phyloP scores from a whole-genome alignment of 2,797 vertebrate genomes.

The Paramormyrops hopkinsi region DNA sequence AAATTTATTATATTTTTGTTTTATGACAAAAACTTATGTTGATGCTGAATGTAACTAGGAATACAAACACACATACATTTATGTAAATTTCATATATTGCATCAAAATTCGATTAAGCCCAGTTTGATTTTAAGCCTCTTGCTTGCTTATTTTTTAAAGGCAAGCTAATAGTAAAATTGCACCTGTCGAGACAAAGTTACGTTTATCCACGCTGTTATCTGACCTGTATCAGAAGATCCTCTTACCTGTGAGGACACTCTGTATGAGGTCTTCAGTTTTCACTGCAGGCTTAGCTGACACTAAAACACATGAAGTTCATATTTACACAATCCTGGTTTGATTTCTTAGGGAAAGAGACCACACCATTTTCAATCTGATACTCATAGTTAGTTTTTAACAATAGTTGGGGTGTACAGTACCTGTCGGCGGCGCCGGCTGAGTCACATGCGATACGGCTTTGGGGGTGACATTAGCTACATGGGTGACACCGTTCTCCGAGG shows the following conservation, averaged over 20 bases:
- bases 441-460: slow-evolving; percentile 74
- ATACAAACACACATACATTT: neutral
- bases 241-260: slow-evolving; percentile 84
- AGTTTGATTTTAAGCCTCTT: neutral
- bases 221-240: neutral
- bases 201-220: neutral
- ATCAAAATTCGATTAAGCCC: neutral
- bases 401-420: slow-evolving; percentile 56
- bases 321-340: neutral
- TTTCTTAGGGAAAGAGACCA: neutral
- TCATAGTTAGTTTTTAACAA: neutral
- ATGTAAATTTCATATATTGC: neutral
- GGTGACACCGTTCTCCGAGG: slow-evolving; percentile 86
- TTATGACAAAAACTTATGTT: neutral
- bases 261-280: slow-evolving; percentile 91
- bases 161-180: neutral
- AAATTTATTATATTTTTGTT: neutral
- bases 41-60: neutral
- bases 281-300: slow-evolving; percentile 81
- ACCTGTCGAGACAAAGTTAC: neutral
- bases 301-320: slow-evolving; percentile 45
- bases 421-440: slow-evolving; percentile 74
- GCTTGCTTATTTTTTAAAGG: neutral
- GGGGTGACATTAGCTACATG: slow-evolving; percentile 71
- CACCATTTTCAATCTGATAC: neutral